phyloP scores from a whole-genome alignment of 92 coral and sea anemone genomes.

The Zoanthus gigantus region DNA sequence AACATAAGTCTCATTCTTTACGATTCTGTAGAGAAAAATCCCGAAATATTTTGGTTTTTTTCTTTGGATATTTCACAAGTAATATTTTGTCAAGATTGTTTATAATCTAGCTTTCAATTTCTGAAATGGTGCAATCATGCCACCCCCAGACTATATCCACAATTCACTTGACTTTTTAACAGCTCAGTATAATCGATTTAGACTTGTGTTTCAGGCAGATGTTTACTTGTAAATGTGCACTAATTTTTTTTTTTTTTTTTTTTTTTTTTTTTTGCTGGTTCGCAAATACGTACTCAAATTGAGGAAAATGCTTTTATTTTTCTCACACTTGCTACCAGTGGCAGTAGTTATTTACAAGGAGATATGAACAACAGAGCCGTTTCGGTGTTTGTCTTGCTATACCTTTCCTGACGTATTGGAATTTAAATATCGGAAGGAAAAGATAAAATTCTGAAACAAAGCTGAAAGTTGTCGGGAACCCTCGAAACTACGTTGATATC shows the following conservation, averaged over 20 bases:
- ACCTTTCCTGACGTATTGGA: too few relatives aligned
- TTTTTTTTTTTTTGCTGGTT: not conserved
- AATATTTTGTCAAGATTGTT: not conserved
- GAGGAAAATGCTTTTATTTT: not conserved
- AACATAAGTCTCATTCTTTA: not conserved
- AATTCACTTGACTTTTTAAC: slow-evolving; percentile 1
- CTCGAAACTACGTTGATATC: not conserved
- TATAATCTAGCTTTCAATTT: not conserved
- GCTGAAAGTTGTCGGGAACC: not conserved
- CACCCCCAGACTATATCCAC: not conserved
- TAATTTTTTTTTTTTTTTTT: not conserved
- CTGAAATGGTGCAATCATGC: not conserved
- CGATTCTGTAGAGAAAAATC: not conserved
- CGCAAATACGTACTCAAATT: not conserved
- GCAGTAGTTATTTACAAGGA: too few relatives aligned
- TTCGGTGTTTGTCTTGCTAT: too few relatives aligned
- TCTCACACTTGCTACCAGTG: too few relatives aligned
- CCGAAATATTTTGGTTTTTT: not conserved
- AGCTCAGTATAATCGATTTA: not conserved
- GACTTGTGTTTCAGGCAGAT: slow-evolving; percentile 20
- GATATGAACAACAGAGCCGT: too few relatives aligned
- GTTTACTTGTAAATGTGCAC: slow-evolving; percentile 25
- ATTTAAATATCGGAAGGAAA: too few relatives aligned
- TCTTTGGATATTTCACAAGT: not conserved
- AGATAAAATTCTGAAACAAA: not conserved